Evolutionary conservation across 23 tunicate genomes (phyloP), one percentile per base, ranked within the genome.

Genomic region (Ciona savignyi): DNA sequence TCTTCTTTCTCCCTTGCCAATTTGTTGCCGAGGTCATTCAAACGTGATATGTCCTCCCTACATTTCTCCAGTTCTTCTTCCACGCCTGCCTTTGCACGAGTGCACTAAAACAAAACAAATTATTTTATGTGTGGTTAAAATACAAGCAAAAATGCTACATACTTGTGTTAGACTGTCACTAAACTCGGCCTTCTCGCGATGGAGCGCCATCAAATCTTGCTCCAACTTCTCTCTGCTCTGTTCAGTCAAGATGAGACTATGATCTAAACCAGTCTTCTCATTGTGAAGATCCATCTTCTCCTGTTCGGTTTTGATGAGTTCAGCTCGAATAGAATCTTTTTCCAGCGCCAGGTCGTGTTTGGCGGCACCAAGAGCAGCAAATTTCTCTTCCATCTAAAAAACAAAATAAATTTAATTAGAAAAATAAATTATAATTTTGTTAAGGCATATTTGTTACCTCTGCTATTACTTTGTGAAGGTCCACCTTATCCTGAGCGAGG

Each of bases 301-400:
- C 65, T 95, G 99, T 76, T 95, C 99, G 0, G 96, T 95, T 79
- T 95, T 95, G 81, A 95, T 95, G 65, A 95, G 83, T 60, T 95
- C 99, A 6, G 91, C 90, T 19, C 99, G 92, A 63, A 95, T 95
- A 27, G 86, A 83, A 32, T 95, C 96, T 48, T 95, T 95, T 82
- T 95, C 99, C 70, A 90, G 69, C n/a, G 95, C 99, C 49, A 95
- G 83, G 64, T 95, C 99, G 48, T 88, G 79, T 75, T 95, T 95
- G 20, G 78, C 85, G 0, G 96, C 90, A 34, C 95, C 99, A 67
- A 95, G 73, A 32, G 95, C 96, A 22, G 86, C 87, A 33, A 81
- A 74, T 70, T 89, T 95, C 51, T 95, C 99, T 74, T 95, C 99
- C 99, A 95, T 83, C 95, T 95, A 56, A 67, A 29, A 56, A 35